These are phyloP conservation scores for Agrilus mali DNA, from an alignment of 2,888 invertebrate genomes.

Conservation along the genomic window DNA sequence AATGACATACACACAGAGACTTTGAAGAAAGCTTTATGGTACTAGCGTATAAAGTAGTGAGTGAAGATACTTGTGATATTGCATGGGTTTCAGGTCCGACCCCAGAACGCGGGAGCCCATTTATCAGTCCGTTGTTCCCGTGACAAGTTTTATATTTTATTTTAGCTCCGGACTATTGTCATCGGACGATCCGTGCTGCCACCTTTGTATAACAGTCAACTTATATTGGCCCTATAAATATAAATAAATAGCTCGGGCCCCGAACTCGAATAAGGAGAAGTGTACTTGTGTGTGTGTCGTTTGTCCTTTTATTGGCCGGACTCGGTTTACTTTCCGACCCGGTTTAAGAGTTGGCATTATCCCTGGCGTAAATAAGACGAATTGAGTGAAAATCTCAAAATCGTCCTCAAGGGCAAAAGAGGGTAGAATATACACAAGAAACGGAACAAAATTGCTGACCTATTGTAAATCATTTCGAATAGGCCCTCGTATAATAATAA, in stretches of 20 bases:
- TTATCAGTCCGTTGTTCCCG: conserved; percentile 28
- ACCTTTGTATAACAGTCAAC: conserved; percentile 26
- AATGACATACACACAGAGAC: no score
- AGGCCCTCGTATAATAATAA: no score
- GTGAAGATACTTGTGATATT: no score
- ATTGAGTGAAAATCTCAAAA: conserved; percentile 1
- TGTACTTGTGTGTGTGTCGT: conserved; percentile 1
- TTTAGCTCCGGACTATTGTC: conserved; percentile 25
- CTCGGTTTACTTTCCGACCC: conserved; percentile 3
- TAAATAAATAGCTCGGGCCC: conserved; percentile 23
- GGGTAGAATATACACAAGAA: no score
- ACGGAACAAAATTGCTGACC: no score
- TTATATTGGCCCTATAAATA: conserved; percentile 28
- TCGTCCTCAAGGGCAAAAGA: no score
- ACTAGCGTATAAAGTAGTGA: no score
- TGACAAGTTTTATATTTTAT: conserved; percentile 33
- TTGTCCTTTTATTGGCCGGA: conserved; percentile 9
- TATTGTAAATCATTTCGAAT: no score
- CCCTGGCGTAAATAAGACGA: conserved; percentile 6
- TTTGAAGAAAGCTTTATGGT: no score
- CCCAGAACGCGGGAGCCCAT: conserved; percentile 21
- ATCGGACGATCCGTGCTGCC: conserved; percentile 20
- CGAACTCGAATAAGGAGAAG: background rate
- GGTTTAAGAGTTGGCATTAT: conserved; percentile 8
- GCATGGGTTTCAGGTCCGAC: conserved; percentile 3